Conservation (phyloP, 2,113 vertebrate species). For the Cyphomyrus plagiostoma region DNA sequence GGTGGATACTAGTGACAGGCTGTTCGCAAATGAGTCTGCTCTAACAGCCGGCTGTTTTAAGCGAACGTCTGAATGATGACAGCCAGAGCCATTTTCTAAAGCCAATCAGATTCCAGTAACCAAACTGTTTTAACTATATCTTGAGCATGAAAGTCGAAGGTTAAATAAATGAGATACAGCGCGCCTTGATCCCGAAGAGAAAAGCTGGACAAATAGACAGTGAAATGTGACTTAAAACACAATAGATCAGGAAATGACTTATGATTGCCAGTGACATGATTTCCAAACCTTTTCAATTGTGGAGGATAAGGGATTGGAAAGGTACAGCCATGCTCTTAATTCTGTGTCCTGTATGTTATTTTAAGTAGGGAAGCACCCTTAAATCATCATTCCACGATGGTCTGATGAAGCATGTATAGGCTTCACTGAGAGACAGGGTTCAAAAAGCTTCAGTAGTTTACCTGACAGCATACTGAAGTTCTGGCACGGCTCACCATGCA, state of each 20-base stretch:
- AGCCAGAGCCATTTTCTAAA: neutral
- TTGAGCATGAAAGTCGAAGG: neutral
- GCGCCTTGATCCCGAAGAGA: neutral
- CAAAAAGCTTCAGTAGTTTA: neutral
- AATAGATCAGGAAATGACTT: neutral
- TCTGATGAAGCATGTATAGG: neutral
- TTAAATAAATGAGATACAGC: neutral
- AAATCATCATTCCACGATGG: neutral
- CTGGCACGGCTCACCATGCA: neutral
- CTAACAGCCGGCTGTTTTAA: neutral
- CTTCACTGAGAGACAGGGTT: neutral
- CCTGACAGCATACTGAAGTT: neutral
- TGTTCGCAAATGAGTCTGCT: neutral
- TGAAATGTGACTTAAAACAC: neutral
- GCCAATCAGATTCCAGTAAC: neutral
- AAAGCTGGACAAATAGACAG: neutral
- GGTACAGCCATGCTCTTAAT: neutral
- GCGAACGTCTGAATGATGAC: neutral
- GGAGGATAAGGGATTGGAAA: neutral
- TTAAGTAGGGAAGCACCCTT: neutral
- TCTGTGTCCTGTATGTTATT: neutral
- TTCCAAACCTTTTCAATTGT: neutral
- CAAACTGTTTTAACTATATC: neutral
- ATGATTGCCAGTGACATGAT: neutral
- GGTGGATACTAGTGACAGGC: neutral